These are phyloP conservation scores for Platycheirus albimanus DNA, from an alignment of 2,888 invertebrate species.

Conservation along the genomic window DNA sequence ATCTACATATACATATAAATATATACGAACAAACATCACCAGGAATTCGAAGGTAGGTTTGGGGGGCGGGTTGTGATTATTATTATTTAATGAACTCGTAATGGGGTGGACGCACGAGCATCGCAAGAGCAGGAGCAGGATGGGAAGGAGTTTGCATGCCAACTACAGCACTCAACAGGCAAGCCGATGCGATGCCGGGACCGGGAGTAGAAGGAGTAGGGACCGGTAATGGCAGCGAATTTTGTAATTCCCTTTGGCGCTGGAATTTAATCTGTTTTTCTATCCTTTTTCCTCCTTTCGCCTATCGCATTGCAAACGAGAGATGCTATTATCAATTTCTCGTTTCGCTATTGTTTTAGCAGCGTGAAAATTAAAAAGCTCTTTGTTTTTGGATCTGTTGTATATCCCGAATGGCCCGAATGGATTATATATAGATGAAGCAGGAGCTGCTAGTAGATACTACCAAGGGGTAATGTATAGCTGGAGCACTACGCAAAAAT, in stretches of 20 bases:
- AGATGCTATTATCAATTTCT: slow-evolving; percentile 56
- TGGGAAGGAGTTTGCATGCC: background rate
- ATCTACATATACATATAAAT: too few relatives aligned
- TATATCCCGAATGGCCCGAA: too few relatives aligned
- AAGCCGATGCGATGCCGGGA: slow-evolving; percentile 2
- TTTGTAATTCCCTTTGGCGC: slow-evolving; percentile 71
- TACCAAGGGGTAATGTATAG: too few relatives aligned
- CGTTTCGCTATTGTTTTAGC: slow-evolving; percentile 55
- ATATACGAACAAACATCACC: slow-evolving; percentile 13
- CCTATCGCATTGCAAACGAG: background rate
- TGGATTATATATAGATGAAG: too few relatives aligned
- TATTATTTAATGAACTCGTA: slow-evolving; percentile 71
- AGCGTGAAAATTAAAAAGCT: slow-evolving; percentile 53
- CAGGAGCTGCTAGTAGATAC: too few relatives aligned
- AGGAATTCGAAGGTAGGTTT: background rate
- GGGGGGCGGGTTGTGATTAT: slow-evolving; percentile 50
- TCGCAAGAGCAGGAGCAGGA: background rate
- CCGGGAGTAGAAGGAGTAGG: too few relatives aligned
- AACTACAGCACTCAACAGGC: slow-evolving; percentile 67
- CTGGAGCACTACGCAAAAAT: too few relatives aligned
- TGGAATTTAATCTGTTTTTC: slow-evolving; percentile 66
- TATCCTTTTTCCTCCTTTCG: slow-evolving; percentile 24
- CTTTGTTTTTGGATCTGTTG: slow-evolving; percentile 22
- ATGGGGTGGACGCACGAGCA: slow-evolving; percentile 17
- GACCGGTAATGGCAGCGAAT: slow-evolving; percentile 21